Conservation (phyloP, 1,140 invertebrate species). For the Medauroidea extradentata region DNA sequence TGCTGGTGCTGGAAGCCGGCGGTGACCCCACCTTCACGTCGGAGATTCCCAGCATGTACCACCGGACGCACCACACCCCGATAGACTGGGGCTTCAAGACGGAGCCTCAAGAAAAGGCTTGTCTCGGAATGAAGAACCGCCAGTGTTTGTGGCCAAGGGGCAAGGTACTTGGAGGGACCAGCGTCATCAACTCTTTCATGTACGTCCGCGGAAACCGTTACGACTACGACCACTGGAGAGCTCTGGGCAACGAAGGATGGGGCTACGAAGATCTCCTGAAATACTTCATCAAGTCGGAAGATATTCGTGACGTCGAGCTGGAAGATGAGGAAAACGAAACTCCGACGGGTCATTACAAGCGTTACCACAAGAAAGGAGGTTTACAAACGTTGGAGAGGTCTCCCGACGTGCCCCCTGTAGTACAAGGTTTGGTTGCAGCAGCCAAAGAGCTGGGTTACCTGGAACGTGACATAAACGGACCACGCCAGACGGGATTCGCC, state of each 20-base stretch:
- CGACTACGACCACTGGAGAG: constrained; percentile 71
- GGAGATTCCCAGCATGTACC: background rate
- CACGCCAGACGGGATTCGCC: constrained; percentile 54
- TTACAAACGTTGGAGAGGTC: constrained; percentile 48
- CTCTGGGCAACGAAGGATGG: constrained; percentile 51
- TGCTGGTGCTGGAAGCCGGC: constrained; percentile 45
- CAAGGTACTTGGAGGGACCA: constrained; percentile 51
- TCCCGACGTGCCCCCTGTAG: constrained; percentile 46
- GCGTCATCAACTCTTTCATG: constrained; percentile 72
- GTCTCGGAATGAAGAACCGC: constrained; percentile 38
- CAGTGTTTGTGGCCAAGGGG: constrained; percentile 22
- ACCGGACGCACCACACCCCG: constrained; percentile 24
- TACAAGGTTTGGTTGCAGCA: constrained; percentile 58
- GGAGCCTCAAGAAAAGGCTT: constrained; percentile 44
- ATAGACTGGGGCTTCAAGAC: constrained; percentile 48
- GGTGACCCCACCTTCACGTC: constrained; percentile 19
- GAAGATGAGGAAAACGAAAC: constrained; percentile 30
- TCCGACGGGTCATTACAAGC: constrained; percentile 32
- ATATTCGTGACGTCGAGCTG: constrained; percentile 47
- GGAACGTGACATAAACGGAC: constrained; percentile 52
- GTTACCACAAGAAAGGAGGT: constrained; percentile 53
- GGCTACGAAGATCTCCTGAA: constrained; percentile 66
- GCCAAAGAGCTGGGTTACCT: constrained; percentile 48
- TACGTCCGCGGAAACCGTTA: constrained; percentile 70
- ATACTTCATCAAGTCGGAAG: constrained; percentile 60